Percentiles rank a stretch among this genome's conserved stretches.
phyloP scores from a whole-genome alignment of 2,888 invertebrate genomes.

The Microchrysa polita region DNA sequence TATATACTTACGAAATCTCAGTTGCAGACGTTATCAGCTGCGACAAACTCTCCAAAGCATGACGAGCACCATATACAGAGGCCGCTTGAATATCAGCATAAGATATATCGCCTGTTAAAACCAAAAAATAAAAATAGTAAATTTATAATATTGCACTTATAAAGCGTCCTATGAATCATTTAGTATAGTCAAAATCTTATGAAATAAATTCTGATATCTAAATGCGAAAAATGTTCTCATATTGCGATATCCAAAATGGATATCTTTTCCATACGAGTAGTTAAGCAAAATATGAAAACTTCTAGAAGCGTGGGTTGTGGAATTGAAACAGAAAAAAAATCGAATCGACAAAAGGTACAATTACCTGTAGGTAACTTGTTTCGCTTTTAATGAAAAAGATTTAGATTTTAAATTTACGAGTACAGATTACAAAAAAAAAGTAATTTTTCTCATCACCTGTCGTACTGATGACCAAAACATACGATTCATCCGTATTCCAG shows the following conservation, averaged over 20 bases:
- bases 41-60: constrained; percentile 79
- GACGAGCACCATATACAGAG: constrained; percentile 78
- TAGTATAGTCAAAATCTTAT: too few species aligned
- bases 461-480: constrained; percentile 69
- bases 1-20: constrained; percentile 54
- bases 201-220: too few species aligned
- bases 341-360: too few species aligned
- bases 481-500: constrained; percentile 78
- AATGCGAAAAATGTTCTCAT: too few species aligned
- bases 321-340: too few species aligned
- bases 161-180: too few species aligned
- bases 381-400: background rate
- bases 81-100: constrained; percentile 68
- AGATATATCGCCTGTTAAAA: constrained; percentile 65
- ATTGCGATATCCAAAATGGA: too few species aligned
- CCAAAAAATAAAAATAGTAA: background rate
- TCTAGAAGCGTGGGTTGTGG: too few species aligned
- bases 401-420: background rate
- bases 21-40: constrained; percentile 70
- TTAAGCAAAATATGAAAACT: too few species aligned
- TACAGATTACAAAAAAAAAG: too few species aligned
- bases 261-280: too few species aligned
- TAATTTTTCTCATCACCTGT: constrained; percentile 68
- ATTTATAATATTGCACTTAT: too few species aligned
- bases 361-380: background rate